Evolutionary conservation across 1,140 invertebrate species (phyloP).

Genomic region (Platorchestia sp.): DNA sequence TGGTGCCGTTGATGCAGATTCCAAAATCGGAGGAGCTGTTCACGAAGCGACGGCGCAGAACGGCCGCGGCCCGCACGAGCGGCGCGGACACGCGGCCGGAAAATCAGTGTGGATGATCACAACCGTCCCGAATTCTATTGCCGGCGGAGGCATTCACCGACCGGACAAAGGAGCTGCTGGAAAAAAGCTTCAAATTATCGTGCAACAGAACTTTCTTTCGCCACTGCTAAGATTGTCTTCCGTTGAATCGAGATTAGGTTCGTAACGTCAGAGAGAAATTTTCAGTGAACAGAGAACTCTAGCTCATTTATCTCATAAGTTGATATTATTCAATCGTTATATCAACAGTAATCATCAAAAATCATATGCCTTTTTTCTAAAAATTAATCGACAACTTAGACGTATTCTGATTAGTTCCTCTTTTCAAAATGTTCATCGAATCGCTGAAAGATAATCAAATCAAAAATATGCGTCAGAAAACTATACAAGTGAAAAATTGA

Average conservation of each 20-base stretch:
- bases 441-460: too few species aligned
- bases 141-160: neutral
- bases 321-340: neutral
- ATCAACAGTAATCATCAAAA: neutral
- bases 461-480: neutral
- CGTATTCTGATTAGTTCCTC: neutral
- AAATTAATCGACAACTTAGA: neutral
- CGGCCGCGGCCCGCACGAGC: neutral
- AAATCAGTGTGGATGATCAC: slow-evolving; percentile 37
- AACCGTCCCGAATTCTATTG: neutral
- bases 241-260: neutral
- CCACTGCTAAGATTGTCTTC: neutral
- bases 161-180: neutral
- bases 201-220: neutral
- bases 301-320: neutral
- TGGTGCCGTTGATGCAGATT: too few species aligned
- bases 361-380: neutral
- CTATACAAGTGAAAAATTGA: neutral
- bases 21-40: too few species aligned
- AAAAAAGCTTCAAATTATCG: neutral
- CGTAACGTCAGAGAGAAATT: neutral
- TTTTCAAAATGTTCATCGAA: neutral
- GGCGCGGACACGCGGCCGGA: slow-evolving; percentile 31
- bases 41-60: neutral
- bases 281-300: neutral